Base-by-base conservation (phyloP, 2,888 invertebrate species). In the Eupithecia subumbrata region DNA sequence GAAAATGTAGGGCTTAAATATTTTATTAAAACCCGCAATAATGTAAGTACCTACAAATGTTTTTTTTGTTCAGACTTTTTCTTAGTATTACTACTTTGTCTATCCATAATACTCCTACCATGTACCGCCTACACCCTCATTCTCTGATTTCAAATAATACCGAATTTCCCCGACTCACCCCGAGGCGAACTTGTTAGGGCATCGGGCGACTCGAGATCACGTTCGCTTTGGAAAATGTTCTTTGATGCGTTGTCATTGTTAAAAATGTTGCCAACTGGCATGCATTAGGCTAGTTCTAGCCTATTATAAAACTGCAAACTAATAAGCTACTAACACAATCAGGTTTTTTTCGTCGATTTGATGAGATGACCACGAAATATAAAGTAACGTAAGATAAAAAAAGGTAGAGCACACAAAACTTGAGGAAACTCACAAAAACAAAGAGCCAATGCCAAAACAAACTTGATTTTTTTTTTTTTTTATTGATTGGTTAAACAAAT, bases 171-270 rank as follows among this genome's bases (percentile, higher is more conserved):
- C 82, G 78, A 83, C 82, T 82, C 82, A 81, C 84, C 87, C 88
- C 83, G 81, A 78, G 84, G 87, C 84, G 84, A 60, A 87, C 89
- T 91, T 89, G 90, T 91, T 89, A 90, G 85, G 87, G 87, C 89
- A 90, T 89, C 87, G 89, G 89, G 86, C 87, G 87, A 87, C 89
- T 40, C 67, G 43, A 68, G 90, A 91, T 91, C 92, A 92, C 91
- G 92, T 91, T 88, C 91, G 84, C 90, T 90, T 90, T 91, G 90
- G 90, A 90, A 91, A 89, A 88, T 86, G 87, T 88, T 88, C 90
- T 92, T 92, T 92, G 91, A 91, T 87, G 89, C 88, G 86, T 85
- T 87, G 85, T 87, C 86, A 87, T 89, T 90, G 89, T 73, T 72
- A 60, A 73, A 52, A 60, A 25, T 37, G 69, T 73, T 71, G 56